Evolutionary conservation across 2,797 vertebrate genomes (phyloP).

Genomic region (Mycteria americana): DNA sequence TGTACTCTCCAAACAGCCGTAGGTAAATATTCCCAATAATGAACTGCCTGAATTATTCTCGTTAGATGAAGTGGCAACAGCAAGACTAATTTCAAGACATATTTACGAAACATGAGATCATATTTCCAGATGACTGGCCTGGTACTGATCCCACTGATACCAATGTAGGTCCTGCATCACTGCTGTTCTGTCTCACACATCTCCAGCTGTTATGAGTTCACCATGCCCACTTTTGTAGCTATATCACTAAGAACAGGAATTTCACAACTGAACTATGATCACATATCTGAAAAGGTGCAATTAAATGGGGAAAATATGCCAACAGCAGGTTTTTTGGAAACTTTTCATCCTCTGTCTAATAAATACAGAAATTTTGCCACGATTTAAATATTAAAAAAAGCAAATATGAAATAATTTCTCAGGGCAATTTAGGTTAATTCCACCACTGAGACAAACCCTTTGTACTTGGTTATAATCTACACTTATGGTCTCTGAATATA

Average conservation of each 20-base stretch:
- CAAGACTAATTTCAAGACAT: neutral
- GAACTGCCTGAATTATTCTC: conserved; percentile 17
- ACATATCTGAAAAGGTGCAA: neutral
- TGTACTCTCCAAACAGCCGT: neutral
- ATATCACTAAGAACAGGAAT: neutral
- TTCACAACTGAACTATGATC: neutral
- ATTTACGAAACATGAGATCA: neutral
- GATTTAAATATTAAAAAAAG: neutral
- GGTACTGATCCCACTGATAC: neutral
- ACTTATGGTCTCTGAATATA: neutral
- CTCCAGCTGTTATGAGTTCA: neutral
- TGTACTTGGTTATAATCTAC: neutral
- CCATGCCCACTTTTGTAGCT: neutral
- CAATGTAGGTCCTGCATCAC: neutral
- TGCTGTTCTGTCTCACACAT: neutral
- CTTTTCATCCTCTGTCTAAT: neutral
- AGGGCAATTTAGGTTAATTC: neutral
- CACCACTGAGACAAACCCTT: neutral
- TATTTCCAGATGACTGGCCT: neutral
- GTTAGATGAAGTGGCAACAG: neutral
- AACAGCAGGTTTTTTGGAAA: neutral
- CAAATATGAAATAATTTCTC: neutral
- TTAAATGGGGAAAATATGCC: neutral
- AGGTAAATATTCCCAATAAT: conserved; percentile 51
- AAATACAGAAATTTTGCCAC: neutral